Evolutionary conservation across 2,888 invertebrate species (phyloP).

Genomic region (Caenorhabditis sinica): DNA sequence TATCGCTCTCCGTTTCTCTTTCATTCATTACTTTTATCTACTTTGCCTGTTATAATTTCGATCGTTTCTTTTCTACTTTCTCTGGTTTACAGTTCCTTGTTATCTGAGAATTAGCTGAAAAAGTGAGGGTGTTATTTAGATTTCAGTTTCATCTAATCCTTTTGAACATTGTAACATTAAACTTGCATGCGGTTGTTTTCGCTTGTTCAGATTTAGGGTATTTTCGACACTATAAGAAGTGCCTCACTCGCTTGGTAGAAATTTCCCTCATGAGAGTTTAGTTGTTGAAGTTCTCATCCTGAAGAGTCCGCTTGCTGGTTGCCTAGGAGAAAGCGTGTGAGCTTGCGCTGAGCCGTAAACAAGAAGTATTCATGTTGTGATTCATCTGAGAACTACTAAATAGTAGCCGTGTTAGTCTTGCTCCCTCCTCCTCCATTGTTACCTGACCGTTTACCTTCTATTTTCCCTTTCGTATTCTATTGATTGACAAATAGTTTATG

Average conservation of each 20-base stretch:
- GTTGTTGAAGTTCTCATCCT: background rate
- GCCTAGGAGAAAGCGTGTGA: conserved; percentile 41
- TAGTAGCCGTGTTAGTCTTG: conserved; percentile 8
- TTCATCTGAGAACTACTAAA: conserved; percentile 25
- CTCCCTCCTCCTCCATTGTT: background rate
- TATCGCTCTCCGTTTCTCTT: conserved; percentile 15
- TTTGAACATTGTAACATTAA: conserved; percentile 4
- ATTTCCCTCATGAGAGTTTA: background rate
- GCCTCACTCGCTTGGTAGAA: too few relatives aligned
- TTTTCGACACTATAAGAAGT: background rate
- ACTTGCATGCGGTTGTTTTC: background rate
- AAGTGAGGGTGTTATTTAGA: background rate
- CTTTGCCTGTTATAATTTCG: conserved; percentile 46
- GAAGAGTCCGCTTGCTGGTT: conserved; percentile 2
- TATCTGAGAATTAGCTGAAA: background rate
- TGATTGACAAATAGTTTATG: conserved; percentile 16
- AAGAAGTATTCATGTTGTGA: conserved; percentile 17
- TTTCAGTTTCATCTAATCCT: conserved; percentile 2
- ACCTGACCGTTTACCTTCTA: background rate
- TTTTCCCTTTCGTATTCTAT: conserved; percentile 12
- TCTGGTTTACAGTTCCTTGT: conserved; percentile 27
- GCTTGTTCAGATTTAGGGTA: background rate
- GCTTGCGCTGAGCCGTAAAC: conserved; percentile 10
- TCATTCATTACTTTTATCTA: conserved; percentile 46
- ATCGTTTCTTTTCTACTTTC: conserved; percentile 16